phyloP scores from a whole-genome alignment of 2,888 invertebrate genomes.

The Acleris holmiana region DNA sequence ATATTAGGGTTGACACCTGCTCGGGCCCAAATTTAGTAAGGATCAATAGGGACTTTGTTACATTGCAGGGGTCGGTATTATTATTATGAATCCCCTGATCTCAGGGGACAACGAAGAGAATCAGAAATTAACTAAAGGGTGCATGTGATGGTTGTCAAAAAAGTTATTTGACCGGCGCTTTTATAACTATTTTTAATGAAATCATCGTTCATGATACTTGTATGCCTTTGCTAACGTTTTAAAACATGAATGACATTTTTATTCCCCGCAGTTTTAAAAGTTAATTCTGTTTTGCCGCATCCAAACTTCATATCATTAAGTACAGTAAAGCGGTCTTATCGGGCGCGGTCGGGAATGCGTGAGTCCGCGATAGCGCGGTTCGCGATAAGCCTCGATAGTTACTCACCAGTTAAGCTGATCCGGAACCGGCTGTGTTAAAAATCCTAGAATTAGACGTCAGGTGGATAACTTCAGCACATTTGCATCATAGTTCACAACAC shows the following conservation, averaged over 20 bases:
- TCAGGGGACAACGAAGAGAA: slow-evolving; percentile 44
- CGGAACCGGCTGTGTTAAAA: slow-evolving; percentile 80
- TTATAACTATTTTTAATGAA: no score
- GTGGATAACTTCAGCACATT: slow-evolving; percentile 72
- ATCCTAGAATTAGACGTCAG: slow-evolving; percentile 68
- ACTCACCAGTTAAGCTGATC: slow-evolving; percentile 83
- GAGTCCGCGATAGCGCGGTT: slow-evolving; percentile 79
- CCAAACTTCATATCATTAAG: slow-evolving; percentile 57
- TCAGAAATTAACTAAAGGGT: slow-evolving; percentile 44
- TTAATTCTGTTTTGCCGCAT: slow-evolving; percentile 44
- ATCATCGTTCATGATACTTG: no score
- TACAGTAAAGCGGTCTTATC: slow-evolving; percentile 70
- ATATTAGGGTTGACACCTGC: slow-evolving; percentile 51
- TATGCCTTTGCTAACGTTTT: no score
- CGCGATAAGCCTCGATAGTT: slow-evolving; percentile 77
- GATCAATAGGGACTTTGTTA: slow-evolving; percentile 48
- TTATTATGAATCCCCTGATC: slow-evolving; percentile 48
- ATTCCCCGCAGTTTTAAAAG: slow-evolving; percentile 20
- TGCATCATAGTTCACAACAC: slow-evolving; percentile 76
- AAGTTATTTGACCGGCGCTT: slow-evolving; percentile 15
- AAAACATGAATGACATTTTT: no score
- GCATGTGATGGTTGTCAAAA: slow-evolving; percentile 36
- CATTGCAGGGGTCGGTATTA: slow-evolving; percentile 49
- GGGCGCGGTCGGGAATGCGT: slow-evolving; percentile 84
- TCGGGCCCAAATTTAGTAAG: slow-evolving; percentile 45